Evolutionary conservation across 2,888 invertebrate species (phyloP), one percentile per base, ranked within the genome.

Genomic region (Nephrotoma guestfalica): DNA sequence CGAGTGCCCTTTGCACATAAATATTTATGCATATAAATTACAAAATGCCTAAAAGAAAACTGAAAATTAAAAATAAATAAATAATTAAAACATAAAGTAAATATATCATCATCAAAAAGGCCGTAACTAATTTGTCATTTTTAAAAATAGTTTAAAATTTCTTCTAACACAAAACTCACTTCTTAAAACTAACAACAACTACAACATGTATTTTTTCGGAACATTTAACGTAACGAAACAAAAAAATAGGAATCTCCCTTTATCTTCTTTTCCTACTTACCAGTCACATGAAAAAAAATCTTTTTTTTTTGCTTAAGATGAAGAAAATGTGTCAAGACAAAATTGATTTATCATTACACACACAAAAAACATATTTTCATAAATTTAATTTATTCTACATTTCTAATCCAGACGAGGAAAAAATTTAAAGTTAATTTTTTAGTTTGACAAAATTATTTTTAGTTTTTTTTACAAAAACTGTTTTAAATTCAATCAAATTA

Each of bases 301-400:
- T 84, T 42, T 42, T 84, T 84, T 41, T 13, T 41, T n/a, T 41
- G 84, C 15, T 41, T 13, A 4, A 84, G 41, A 84, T 71, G 42
- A 84, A 41, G n/a, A 84, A 84, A 84, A 84, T 41, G 84, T 84
- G 84, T 84, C 84, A 84, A 84, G 42, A 84, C 41, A 84, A 84
- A 84, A 84, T 84, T 84, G 84, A 84, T 84, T 84, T 84, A 84
- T 84, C 84, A 84, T 84, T 42, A 84, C 41, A 84, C 6, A 41
- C 6, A 41, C 5, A 84, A 42, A 41, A 83, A 41, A 83, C 11
- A 40, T 83, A 83, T 83, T 40, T 40, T 15, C 71, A 71, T 71
- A 57, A 15, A 57, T 57, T 57, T 57, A 57, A 57, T 57, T 9
- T 71, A 30, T 71, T 71, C 9, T 71, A 18, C 71, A 71, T 30